Percentiles rank a stretch among this genome's conserved stretches.
phyloP scores from a whole-genome alignment of 1,140 invertebrate genomes.

The Tribolium madens region DNA sequence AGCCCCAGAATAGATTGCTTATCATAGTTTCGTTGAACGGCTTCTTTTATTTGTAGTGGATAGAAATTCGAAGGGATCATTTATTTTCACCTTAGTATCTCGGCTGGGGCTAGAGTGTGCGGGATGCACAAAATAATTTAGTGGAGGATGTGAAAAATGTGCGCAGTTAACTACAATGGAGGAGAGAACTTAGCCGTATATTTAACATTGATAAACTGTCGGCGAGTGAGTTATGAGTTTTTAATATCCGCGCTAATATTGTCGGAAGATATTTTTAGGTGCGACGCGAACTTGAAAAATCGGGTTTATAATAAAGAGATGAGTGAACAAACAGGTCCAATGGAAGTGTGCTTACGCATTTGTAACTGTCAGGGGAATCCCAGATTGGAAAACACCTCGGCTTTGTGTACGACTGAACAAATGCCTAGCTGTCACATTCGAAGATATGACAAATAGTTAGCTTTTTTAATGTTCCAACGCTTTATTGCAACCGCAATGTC shows the following conservation, averaged over 20 bases:
- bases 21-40: conserved; percentile 19
- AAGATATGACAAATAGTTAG: conserved; percentile 41
- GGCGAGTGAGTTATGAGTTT: conserved; percentile 51
- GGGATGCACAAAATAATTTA: conserved; percentile 51
- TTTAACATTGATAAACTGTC: conserved; percentile 54
- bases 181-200: conserved; percentile 40
- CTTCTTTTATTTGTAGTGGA: conserved; percentile 43
- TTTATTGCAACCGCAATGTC: neutral
- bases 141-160: conserved; percentile 47
- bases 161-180: conserved; percentile 48
- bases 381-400: conserved; percentile 38
- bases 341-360: conserved; percentile 9
- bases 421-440: conserved; percentile 26
- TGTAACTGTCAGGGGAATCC: conserved; percentile 24
- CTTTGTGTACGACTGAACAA: conserved; percentile 34
- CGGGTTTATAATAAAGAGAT: conserved; percentile 10
- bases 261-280: neutral
- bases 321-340: conserved; percentile 13
- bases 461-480: neutral
- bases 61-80: conserved; percentile 45
- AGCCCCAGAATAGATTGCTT: conserved; percentile 34
- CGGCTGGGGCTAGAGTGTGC: conserved; percentile 9
- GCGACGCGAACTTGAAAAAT: no score
- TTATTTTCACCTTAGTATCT: conserved; percentile 42
- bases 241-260: conserved; percentile 53